Evolutionary conservation across 2,113 vertebrate genomes (phyloP).

Genomic region (Acinonyx jubatus): DNA sequence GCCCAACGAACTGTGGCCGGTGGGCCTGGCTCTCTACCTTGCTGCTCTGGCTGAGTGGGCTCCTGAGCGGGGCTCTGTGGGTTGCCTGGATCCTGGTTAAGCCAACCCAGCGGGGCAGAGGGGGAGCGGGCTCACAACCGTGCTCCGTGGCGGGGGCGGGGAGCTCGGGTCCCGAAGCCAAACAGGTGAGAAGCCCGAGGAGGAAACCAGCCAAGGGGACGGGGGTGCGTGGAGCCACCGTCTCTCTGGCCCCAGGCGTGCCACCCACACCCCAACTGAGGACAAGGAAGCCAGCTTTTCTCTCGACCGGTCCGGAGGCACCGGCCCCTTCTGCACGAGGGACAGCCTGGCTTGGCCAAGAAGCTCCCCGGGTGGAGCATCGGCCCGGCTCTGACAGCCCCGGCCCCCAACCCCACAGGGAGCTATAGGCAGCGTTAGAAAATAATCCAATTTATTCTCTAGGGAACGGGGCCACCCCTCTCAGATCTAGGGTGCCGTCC

Average conservation of each 20-base stretch:
- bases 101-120: background rate
- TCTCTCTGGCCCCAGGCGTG: background rate
- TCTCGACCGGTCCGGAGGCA: background rate
- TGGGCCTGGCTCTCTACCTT: background rate
- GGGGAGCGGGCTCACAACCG: background rate
- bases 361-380: background rate
- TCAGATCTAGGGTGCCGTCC: conserved; percentile 54
- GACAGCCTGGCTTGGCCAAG: background rate
- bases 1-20: accelerated
- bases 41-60: background rate
- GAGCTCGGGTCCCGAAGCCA: background rate
- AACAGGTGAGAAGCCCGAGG: background rate
- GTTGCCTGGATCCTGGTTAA: background rate
- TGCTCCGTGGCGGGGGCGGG: background rate
- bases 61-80: background rate
- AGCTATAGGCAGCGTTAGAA: conserved; percentile 80
- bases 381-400: background rate
- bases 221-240: accelerated
- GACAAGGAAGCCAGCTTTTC: background rate
- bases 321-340: background rate
- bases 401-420: conserved; percentile 17
- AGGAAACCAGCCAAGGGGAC: background rate
- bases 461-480: conserved; percentile 49
- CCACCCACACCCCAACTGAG: background rate
- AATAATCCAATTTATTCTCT: conserved; percentile 87